Percentiles rank a stretch among this genome's conserved stretches.
Evolutionary conservation across 2,113 vertebrate genomes (phyloP).

Genomic region (Ictalurus furcatus): DNA sequence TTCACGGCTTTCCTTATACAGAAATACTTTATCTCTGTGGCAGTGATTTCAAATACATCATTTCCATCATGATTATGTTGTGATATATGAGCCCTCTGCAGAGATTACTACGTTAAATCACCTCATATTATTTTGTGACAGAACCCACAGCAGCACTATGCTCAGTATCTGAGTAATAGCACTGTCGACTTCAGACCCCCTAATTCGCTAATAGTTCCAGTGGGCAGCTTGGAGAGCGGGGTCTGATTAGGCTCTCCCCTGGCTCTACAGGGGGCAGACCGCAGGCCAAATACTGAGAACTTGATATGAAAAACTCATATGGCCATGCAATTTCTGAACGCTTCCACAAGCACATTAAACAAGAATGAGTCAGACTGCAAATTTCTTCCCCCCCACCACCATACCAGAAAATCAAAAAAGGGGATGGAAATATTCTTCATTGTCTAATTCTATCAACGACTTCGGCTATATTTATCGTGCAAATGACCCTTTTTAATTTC

Average conservation of each 20-base stretch:
- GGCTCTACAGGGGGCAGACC: slow-evolving; percentile 52
- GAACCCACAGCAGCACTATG: slow-evolving; percentile 40
- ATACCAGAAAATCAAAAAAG: background rate
- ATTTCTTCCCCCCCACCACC: background rate
- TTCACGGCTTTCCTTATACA: background rate
- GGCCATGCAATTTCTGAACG: background rate
- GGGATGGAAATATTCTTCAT: slow-evolving; percentile 9
- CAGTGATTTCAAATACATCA: background rate
- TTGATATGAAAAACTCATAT: slow-evolving; percentile 34
- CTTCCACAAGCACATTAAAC: background rate
- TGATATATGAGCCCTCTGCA: background rate
- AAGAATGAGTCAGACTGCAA: background rate
- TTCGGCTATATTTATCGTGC: slow-evolving; percentile 11
- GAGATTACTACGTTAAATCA: slow-evolving; percentile 52
- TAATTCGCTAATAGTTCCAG: slow-evolving; percentile 65
- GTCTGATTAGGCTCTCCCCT: slow-evolving; percentile 37
- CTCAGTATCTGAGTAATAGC: slow-evolving; percentile 47
- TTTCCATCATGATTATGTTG: background rate
- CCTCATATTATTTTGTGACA: slow-evolving; percentile 54
- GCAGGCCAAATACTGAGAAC: slow-evolving; percentile 29
- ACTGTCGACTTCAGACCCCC: slow-evolving; percentile 44
- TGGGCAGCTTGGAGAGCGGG: background rate
- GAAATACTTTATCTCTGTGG: background rate
- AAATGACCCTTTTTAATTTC: slow-evolving; percentile 36
- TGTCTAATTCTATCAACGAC: slow-evolving; percentile 34